phyloP scores from a whole-genome alignment of 2,888 invertebrate species.

The Hirtodrosophila alboralis region DNA sequence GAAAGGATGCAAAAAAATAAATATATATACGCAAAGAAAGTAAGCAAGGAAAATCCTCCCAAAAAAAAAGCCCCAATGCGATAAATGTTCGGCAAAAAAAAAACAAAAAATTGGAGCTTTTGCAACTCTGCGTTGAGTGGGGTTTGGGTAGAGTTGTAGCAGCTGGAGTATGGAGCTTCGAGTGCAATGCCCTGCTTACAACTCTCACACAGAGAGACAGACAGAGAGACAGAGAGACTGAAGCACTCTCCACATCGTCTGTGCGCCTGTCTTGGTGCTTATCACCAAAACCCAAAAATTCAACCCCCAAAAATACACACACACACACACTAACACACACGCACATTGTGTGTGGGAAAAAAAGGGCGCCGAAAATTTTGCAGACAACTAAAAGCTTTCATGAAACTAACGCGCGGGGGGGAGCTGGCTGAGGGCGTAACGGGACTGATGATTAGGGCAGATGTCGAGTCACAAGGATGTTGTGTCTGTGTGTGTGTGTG shows the following conservation, averaged over 20 bases:
- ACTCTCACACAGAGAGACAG: constrained; percentile 27
- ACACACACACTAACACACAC: constrained; percentile 15
- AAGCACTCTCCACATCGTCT: constrained; percentile 53
- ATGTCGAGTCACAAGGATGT: constrained; percentile 61
- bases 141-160: constrained; percentile 6
- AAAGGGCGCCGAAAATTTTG: constrained; percentile 71
- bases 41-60: neutral
- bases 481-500: constrained; percentile 23
- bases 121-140: constrained; percentile 32
- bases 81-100: constrained; percentile 6
- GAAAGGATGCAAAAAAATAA: neutral
- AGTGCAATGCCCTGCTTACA: constrained; percentile 80
- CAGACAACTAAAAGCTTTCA: constrained; percentile 79
- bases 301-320: constrained; percentile 67
- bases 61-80: constrained; percentile 9
- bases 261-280: constrained; percentile 74
- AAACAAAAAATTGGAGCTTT: constrained; percentile 34
- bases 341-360: constrained; percentile 22
- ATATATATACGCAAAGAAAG: no score
- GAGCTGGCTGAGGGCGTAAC: constrained; percentile 8
- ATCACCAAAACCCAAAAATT: constrained; percentile 68
- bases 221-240: constrained; percentile 19
- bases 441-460: constrained; percentile 71
- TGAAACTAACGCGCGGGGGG: constrained; percentile 61
- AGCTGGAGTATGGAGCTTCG: constrained; percentile 35